These are phyloP conservation scores for Pterocles gutturalis DNA, from an alignment of 2,113 vertebrate species.

Conservation along the genomic window DNA sequence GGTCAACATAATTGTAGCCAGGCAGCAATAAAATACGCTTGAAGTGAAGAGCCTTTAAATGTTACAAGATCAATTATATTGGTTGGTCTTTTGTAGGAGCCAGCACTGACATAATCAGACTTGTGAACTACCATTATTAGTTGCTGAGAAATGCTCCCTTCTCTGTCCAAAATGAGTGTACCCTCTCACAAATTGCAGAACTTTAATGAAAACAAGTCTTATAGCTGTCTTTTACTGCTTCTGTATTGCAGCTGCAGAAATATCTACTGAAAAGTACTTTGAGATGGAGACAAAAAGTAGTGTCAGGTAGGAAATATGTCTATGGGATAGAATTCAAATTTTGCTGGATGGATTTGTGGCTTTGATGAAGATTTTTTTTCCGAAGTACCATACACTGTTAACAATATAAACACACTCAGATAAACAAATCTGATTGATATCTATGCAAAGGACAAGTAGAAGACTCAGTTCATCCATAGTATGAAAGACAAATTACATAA, in stretches of 20 bases:
- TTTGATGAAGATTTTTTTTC: background rate
- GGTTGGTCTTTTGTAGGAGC: constrained; percentile 57
- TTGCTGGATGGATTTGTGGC: background rate
- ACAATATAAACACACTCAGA: background rate
- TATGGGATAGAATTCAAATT: background rate
- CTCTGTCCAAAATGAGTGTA: background rate
- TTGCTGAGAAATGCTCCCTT: constrained; percentile 3
- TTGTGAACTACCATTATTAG: constrained; percentile 4
- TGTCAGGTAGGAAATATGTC: background rate
- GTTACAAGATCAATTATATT: constrained; percentile 60
- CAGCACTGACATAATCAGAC: constrained; percentile 44
- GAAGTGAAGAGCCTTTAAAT: constrained; percentile 55
- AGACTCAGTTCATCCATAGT: background rate
- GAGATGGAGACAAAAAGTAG: background rate
- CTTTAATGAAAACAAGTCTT: constrained; percentile 32
- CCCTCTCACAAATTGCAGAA: background rate
- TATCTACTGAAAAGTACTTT: background rate
- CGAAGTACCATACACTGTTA: background rate
- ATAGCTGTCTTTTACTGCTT: background rate
- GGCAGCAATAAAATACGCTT: constrained; percentile 21
- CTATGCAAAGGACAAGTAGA: background rate
- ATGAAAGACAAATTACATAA: background rate
- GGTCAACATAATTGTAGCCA: constrained; percentile 56
- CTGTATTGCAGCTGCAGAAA: background rate
- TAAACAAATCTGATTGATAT: background rate